A percentile compares a stretch with the other conserved stretches of the same genome.
Conservation (phyloP, 2,797 vertebrate species). For the Etheostoma perlongum region DNA sequence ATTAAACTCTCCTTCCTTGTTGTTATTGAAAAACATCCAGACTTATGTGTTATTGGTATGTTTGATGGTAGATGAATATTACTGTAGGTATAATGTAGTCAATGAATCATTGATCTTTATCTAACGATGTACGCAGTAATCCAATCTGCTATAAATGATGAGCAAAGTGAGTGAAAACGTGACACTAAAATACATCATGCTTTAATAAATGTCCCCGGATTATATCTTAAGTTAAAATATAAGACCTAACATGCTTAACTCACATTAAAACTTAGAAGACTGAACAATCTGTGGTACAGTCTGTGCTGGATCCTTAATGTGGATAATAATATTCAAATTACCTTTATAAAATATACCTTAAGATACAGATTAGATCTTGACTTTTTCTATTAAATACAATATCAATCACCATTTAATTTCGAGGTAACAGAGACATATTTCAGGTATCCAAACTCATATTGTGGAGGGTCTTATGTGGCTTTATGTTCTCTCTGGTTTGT, state of each 20-base stretch:
- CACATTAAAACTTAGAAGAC: too few species aligned
- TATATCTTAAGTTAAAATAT: too few species aligned
- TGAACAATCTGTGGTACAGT: too few species aligned
- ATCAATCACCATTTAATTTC: slow-evolving; percentile 3
- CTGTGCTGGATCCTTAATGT: too few species aligned
- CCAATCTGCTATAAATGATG: neutral
- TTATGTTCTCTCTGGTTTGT: slow-evolving; percentile 1
- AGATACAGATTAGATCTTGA: neutral
- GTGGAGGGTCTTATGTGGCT: neutral
- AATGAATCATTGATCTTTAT: slow-evolving; percentile 30
- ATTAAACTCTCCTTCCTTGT: slow-evolving; percentile 1
- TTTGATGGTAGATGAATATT: slow-evolving; percentile 18
- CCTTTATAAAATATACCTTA: too few species aligned
- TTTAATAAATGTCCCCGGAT: neutral
- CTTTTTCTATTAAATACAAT: neutral
- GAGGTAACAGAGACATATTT: neutral
- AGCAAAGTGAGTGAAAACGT: slow-evolving; percentile 4
- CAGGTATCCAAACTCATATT: neutral
- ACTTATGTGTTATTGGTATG: slow-evolving; percentile 1
- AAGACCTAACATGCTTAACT: too few species aligned
- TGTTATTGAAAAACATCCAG: slow-evolving; percentile 13
- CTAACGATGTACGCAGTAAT: neutral
- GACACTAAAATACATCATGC: neutral
- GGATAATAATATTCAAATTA: too few species aligned
- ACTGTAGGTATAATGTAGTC: neutral